Evolutionary conservation across 2,888 invertebrate genomes (phyloP), one percentile per base, ranked within the genome.

Genomic region (Conomelus anceps): DNA sequence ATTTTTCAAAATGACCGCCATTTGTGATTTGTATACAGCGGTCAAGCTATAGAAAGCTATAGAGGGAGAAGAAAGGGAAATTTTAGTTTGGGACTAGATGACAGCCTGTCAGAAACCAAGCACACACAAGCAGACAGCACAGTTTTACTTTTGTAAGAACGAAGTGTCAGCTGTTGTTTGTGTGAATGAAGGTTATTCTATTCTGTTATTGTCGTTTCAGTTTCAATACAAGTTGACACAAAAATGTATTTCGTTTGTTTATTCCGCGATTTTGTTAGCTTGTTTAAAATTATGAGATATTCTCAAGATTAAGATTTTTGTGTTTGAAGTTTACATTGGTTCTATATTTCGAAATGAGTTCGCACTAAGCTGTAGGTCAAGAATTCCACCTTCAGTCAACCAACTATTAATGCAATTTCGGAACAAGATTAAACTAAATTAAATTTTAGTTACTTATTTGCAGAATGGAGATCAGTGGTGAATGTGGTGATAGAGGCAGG

Each of bases 401-500:
- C 1, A 63, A 63, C 20, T n/a, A 20, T 63, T 63, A n/a, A 63
- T 1, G n/a, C 63, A 63, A 63, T 63, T n/a, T 20, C n/a, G 63
- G 34, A 3, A 34, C 63, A n/a, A 63, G 6, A 63, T 9, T 63
- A 7, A 63, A 63, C n/a, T n/a, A 63, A n/a, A 63, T 34, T 34
- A 17, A 34, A 34, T 1, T 34, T 34, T 34, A 17, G 11, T 63
- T n/a, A 1, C 63, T n/a, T 13, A 0, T 20, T 41, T n/a, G n/a
- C 63, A 63, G 20, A 3, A 86, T 86, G 86, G 86, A 86, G 86
- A 29, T 86, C 26, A 86, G 13, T 20, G 86, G 86, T 23, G 86
- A 86, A 26, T 86, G 86, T 24, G 86, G 86, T 22, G 86, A 86
- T 24, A 86, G 86, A 86, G 86, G 86, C 23, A 86, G 86, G 86